Evolutionary conservation across 2,888 invertebrate species (phyloP).

Genomic region (Apotomis capreana): DNA sequence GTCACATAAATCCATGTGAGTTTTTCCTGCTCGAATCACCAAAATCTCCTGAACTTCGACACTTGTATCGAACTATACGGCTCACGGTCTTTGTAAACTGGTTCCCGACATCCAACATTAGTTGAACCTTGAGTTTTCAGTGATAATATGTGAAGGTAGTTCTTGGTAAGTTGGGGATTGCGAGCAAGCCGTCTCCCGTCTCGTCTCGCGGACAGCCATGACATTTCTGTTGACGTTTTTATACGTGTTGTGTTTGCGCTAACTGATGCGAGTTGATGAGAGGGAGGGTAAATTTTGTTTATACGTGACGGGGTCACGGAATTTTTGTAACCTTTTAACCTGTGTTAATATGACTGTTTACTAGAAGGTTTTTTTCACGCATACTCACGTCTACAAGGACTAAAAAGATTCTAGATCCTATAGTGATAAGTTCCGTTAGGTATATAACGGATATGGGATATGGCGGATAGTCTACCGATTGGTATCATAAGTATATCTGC

Average conservation of each 20-base stretch:
- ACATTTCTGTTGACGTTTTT: slow-evolving; percentile 11
- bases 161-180: background rate
- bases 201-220: slow-evolving; percentile 3
- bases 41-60: background rate
- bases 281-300: background rate
- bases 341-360: background rate
- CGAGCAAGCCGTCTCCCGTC: background rate
- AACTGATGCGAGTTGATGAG: slow-evolving; percentile 5
- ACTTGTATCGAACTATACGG: background rate
- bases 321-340: background rate
- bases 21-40: background rate
- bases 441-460: no score
- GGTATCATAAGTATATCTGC: no score
- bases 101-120: background rate
- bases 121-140: background rate
- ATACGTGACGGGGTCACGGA: background rate
- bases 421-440: no score
- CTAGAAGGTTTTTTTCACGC: no score
- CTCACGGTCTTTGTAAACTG: background rate
- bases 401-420: no score
- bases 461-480: no score
- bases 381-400: no score
- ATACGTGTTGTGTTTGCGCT: background rate
- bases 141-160: background rate
- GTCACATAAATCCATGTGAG: background rate